Conservation (phyloP, 2,888 invertebrate species). For the Acrobasis consociella region DNA sequence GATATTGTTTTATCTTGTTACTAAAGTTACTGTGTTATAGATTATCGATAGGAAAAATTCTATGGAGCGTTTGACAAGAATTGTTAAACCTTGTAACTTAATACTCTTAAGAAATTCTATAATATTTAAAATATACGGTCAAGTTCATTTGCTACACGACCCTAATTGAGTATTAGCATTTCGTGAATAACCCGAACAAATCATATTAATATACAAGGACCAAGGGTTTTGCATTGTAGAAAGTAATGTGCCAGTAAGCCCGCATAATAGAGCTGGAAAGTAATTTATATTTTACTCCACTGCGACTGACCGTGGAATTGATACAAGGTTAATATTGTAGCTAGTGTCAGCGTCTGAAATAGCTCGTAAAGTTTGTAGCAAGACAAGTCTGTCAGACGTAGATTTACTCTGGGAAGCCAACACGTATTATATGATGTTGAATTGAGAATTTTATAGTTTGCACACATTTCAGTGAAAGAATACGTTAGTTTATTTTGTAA, state of each 20-base stretch:
- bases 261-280: slow-evolving; percentile 11
- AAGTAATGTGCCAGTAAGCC: slow-evolving; percentile 10
- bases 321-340: slow-evolving; percentile 20
- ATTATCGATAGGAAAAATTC: no score
- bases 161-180: slow-evolving; percentile 15
- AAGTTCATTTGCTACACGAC: slow-evolving; percentile 1
- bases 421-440: neutral
- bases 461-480: neutral
- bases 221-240: slow-evolving; percentile 19
- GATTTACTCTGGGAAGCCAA: neutral
- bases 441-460: no score
- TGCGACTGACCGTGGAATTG: slow-evolving; percentile 16
- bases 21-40: neutral
- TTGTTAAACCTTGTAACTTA: no score
- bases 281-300: slow-evolving; percentile 17
- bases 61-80: no score
- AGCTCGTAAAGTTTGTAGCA: slow-evolving; percentile 11
- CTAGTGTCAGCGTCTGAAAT: neutral
- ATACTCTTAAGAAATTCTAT: no score
- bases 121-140: no score
- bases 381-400: neutral
- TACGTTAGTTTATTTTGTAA: neutral
- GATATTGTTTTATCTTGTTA: slow-evolving; percentile 17
- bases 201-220: slow-evolving; percentile 15
- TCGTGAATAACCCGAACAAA: slow-evolving; percentile 20